A percentile compares a stretch with the other conserved stretches of the same genome.
Conservation (phyloP, 2,888 invertebrate genomes). For the Drosophila helvetica region DNA sequence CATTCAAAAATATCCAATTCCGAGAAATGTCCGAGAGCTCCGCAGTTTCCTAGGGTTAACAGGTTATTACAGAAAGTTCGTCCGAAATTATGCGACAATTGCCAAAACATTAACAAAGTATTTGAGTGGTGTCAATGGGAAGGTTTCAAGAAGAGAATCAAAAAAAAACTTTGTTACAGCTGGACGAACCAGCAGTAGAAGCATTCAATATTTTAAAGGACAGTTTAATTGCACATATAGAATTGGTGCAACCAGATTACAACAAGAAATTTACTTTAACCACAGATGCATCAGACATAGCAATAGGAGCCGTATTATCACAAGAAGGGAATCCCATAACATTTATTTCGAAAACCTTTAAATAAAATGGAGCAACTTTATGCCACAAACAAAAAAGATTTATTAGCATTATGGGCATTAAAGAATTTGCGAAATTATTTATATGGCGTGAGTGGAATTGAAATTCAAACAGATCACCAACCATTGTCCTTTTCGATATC, state of each 20-base stretch:
- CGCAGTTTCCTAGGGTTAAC: too few relatives aligned
- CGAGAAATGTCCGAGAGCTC: too few relatives aligned
- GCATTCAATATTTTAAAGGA: conserved; percentile 4
- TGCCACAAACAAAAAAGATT: conserved; percentile 4
- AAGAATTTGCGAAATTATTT: conserved; percentile 3
- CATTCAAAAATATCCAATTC: too few relatives aligned
- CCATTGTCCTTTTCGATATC: too few relatives aligned
- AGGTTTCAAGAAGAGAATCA: conserved; percentile 11
- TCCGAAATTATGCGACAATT: too few relatives aligned
- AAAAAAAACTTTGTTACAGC: conserved; percentile 3
- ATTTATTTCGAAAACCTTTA: conserved; percentile 4
- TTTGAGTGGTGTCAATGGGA: neutral
- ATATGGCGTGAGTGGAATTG: conserved; percentile 8
- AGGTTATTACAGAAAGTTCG: too few relatives aligned
- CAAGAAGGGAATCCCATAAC: too few relatives aligned
- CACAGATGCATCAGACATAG: conserved; percentile 4
- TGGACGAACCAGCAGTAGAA: too few relatives aligned
- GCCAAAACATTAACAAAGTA: too few relatives aligned
- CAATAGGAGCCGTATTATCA: conserved; percentile 5
- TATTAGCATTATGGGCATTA: conserved; percentile 7
- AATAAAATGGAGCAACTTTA: conserved; percentile 3
- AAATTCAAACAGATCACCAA: conserved; percentile 8
- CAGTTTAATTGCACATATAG: neutral
- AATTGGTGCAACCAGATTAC: conserved; percentile 7
- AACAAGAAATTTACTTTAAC: conserved; percentile 4